phyloP scores from a whole-genome alignment of 2,797 vertebrate species.

The Falco novaeseelandiae region DNA sequence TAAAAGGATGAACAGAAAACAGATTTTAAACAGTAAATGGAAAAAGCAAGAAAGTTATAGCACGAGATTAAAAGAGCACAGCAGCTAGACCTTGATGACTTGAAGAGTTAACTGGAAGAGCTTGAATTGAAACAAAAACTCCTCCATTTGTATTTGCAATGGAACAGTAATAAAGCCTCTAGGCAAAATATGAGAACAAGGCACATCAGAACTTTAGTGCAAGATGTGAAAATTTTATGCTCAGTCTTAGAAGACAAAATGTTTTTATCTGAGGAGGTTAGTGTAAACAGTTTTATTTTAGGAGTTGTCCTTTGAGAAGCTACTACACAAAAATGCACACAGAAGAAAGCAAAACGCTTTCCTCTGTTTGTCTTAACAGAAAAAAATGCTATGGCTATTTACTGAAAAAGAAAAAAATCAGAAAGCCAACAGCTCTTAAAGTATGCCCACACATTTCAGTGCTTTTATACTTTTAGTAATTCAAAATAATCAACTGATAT shows the following conservation, averaged over 20 bases:
- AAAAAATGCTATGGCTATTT: background rate
- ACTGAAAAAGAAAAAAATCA: background rate
- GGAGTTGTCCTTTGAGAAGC: constrained; percentile 24
- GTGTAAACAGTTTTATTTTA: constrained; percentile 48
- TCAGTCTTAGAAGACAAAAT: background rate
- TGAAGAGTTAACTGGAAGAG: background rate
- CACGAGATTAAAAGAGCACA: background rate
- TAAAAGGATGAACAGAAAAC: background rate
- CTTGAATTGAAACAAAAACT: constrained; percentile 14
- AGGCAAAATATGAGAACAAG: background rate
- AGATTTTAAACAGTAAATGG: background rate
- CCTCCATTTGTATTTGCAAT: constrained; percentile 16
- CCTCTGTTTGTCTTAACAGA: background rate
- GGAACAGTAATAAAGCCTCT: constrained; percentile 6
- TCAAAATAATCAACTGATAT: background rate
- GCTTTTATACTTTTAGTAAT: background rate
- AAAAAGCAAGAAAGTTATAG: background rate
- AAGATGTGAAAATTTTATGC: background rate
- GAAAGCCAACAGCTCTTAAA: background rate
- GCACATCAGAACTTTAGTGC: constrained; percentile 2
- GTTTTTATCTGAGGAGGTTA: constrained; percentile 14
- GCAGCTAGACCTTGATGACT: background rate
- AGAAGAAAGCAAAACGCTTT: background rate
- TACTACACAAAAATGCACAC: background rate
- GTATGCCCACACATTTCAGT: background rate